Evolutionary conservation across 2,797 vertebrate genomes (phyloP).

Genomic region (Stomatorhinus walkeri): DNA sequence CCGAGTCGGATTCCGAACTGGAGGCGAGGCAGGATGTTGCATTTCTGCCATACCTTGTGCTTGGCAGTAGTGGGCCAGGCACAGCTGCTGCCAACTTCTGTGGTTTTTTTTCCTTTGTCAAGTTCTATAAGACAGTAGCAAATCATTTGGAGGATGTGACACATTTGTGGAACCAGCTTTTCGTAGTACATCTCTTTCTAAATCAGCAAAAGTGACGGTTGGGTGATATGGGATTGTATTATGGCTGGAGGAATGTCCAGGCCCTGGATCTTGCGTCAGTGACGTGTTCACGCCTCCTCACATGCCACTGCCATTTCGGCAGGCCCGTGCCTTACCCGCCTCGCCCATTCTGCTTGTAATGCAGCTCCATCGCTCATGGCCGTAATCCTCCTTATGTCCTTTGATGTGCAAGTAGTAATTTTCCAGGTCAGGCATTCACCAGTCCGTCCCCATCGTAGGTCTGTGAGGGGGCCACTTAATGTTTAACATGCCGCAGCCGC

Average conservation of each 20-base stretch:
- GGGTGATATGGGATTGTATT: neutral
- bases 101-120: neutral
- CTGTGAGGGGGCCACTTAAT: neutral
- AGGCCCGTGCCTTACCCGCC: neutral
- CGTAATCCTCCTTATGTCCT: conserved; percentile 22
- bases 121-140: neutral
- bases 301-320: neutral
- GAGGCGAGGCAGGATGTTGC: neutral
- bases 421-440: neutral
- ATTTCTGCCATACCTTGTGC: neutral
- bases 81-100: neutral
- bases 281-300: neutral
- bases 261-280: neutral
- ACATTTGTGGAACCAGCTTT: neutral
- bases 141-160: neutral
- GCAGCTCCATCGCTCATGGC: conserved; percentile 22
- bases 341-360: neutral
- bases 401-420: neutral
- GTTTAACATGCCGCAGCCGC: neutral
- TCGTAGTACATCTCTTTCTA: neutral
- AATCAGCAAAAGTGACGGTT: neutral
- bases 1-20: neutral
- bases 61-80: neutral
- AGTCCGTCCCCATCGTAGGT: neutral
- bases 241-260: neutral